A percentile compares a stretch with the other conserved stretches of the same genome.
Conservation (phyloP, 2,888 invertebrate genomes). For the Bombylius discolor region DNA sequence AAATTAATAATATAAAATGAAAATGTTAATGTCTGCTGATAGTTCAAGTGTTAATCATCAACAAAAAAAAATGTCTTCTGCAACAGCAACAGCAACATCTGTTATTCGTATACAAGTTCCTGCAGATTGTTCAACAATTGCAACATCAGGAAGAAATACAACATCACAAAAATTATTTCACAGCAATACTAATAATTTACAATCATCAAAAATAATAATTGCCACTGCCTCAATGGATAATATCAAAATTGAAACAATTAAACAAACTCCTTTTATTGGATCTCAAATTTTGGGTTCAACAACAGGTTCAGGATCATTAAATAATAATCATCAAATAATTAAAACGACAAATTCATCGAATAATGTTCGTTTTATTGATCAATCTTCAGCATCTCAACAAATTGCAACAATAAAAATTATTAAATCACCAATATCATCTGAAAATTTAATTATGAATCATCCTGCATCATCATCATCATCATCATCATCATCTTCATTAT, state of each 20-base stretch:
- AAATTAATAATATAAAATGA: constrained; percentile 14
- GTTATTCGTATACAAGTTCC: constrained; percentile 3
- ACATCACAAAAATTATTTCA: neutral
- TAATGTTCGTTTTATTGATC: neutral
- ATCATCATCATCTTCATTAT: neutral
- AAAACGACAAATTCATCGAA: neutral
- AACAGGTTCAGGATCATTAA: too few relatives aligned
- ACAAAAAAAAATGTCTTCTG: neutral
- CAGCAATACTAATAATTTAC: neutral
- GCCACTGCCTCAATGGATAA: too few relatives aligned
- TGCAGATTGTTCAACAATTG: neutral
- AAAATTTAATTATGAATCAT: neutral
- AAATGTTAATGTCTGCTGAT: constrained; percentile 38
- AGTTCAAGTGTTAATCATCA: constrained; percentile 30
- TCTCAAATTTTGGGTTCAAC: too few relatives aligned
- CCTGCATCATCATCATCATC: neutral
- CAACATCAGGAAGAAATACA: neutral
- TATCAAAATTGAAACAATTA: too few relatives aligned
- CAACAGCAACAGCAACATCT: neutral
- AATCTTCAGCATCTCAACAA: neutral
- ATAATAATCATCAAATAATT: too few relatives aligned
- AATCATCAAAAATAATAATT: neutral
- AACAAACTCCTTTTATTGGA: too few relatives aligned
- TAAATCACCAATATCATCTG: neutral
- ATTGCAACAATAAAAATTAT: neutral